phyloP scores from a whole-genome alignment of 2,888 invertebrate genomes.

The Diachrysia chrysitis region DNA sequence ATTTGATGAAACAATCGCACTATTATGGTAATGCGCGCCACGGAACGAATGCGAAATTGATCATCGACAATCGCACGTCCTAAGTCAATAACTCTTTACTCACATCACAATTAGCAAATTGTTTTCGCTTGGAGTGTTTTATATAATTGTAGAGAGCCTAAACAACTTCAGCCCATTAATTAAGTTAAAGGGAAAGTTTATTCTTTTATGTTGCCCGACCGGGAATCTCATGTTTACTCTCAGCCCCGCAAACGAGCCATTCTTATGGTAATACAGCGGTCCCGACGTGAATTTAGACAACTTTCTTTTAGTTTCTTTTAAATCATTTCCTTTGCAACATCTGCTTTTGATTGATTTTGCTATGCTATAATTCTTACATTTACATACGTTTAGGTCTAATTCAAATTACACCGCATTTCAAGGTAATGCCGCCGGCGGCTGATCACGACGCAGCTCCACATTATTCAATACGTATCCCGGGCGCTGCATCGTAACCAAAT shows the following conservation, averaged over 20 bases:
- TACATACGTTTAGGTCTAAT: slow-evolving; percentile 66
- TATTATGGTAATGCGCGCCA: slow-evolving; percentile 71
- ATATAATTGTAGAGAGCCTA: slow-evolving; percentile 27
- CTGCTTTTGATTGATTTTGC: slow-evolving; percentile 68
- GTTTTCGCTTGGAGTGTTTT: slow-evolving; percentile 44
- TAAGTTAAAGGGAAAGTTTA: slow-evolving; percentile 70
- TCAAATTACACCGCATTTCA: slow-evolving; percentile 77
- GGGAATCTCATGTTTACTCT: slow-evolving; percentile 61
- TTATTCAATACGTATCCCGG: slow-evolving; percentile 71
- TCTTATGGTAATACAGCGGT: slow-evolving; percentile 75
- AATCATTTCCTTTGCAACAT: slow-evolving; percentile 54
- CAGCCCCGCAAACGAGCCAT: slow-evolving; percentile 71
- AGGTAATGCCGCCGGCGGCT: slow-evolving; percentile 76
- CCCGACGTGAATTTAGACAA: slow-evolving; percentile 68
- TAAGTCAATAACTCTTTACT: slow-evolving; percentile 52
- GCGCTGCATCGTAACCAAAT: slow-evolving; percentile 81
- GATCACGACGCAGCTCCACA: slow-evolving; percentile 66
- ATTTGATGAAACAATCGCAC: slow-evolving; percentile 71
- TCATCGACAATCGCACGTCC: slow-evolving; percentile 53
- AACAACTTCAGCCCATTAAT: slow-evolving; percentile 64
- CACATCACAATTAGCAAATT: slow-evolving; percentile 52
- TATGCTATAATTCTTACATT: slow-evolving; percentile 56
- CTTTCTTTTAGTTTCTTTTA: slow-evolving; percentile 64
- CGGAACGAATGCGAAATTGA: slow-evolving; percentile 69
- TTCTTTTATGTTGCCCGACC: slow-evolving; percentile 63